Conservation (phyloP, 1,140 invertebrate genomes). For the Hormaphis cornu region DNA sequence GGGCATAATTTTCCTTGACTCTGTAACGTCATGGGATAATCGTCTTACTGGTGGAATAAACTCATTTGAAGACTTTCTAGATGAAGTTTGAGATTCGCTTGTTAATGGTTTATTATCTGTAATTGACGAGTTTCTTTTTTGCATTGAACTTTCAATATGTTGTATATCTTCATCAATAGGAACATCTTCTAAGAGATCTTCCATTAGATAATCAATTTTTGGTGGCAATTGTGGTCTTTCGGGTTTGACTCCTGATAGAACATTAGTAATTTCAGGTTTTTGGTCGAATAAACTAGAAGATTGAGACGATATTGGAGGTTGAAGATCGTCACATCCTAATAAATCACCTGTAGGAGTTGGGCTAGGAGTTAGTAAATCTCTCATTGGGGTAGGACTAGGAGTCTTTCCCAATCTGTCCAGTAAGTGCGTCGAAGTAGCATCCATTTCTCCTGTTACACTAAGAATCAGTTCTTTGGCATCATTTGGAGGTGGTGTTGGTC, state of each 20-base stretch:
- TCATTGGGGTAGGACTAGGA: slow-evolving; percentile 68
- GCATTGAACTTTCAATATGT: neutral
- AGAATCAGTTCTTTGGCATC: slow-evolving; percentile 76
- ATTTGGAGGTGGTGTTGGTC: slow-evolving; percentile 49
- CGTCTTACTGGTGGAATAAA: neutral
- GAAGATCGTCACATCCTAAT: slow-evolving; percentile 38
- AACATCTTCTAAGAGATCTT: slow-evolving; percentile 3
- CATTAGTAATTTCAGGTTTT: slow-evolving; percentile 4
- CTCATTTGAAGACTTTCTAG: slow-evolving; percentile 19
- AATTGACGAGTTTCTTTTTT: neutral
- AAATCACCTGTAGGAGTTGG: slow-evolving; percentile 60
- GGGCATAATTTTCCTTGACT: slow-evolving; percentile 25
- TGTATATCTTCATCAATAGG: neutral
- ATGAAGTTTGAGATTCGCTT: neutral
- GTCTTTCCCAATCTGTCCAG: slow-evolving; percentile 71
- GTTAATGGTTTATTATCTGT: neutral
- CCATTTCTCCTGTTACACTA: slow-evolving; percentile 77
- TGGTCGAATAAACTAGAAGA: neutral
- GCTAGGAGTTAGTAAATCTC: slow-evolving; percentile 68
- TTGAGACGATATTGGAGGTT: slow-evolving; percentile 34
- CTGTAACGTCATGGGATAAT: slow-evolving; percentile 20
- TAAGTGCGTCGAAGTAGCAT: slow-evolving; percentile 73
- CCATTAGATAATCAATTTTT: slow-evolving; percentile 13
- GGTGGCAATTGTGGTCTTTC: slow-evolving; percentile 37
- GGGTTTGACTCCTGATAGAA: slow-evolving; percentile 40